phyloP scores from a whole-genome alignment of 2,113 vertebrate genomes.

The Vidua chalybeata region DNA sequence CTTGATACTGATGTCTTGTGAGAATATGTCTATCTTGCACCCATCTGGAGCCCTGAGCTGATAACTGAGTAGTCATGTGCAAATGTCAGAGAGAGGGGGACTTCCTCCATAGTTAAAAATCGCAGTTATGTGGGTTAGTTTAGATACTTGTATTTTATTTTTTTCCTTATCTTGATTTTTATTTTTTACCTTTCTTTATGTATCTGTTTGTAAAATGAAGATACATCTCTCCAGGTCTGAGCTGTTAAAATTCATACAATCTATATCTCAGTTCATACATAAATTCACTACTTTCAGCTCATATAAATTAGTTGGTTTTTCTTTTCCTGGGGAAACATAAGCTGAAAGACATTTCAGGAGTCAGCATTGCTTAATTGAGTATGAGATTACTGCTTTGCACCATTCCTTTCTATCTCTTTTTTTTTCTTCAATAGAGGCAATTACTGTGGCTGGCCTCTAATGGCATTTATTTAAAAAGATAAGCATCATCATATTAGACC shows the following conservation, averaged over 20 bases:
- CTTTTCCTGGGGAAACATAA: not conserved
- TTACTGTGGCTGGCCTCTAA: not conserved
- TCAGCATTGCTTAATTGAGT: not conserved
- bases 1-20: not conserved
- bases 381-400: not conserved
- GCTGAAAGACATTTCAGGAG: not conserved
- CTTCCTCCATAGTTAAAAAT: not conserved
- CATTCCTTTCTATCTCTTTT: not conserved
- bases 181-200: not conserved
- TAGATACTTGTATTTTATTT: not conserved
- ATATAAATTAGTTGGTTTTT: not conserved
- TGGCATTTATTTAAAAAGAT: not conserved
- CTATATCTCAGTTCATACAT: not conserved
- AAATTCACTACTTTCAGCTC: not conserved
- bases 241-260: not conserved
- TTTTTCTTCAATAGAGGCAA: not conserved
- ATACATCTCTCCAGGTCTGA: not conserved
- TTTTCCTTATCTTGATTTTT: not conserved
- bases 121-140: not conserved
- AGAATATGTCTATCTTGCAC: not conserved
- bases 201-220: not conserved
- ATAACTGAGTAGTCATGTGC: not conserved
- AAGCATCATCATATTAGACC: not conserved
- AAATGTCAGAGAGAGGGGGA: not conserved
- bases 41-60: not conserved